These are phyloP conservation scores for Patella ulyssiponensis DNA, from an alignment of 2,888 invertebrate genomes.

Conservation along the genomic window DNA sequence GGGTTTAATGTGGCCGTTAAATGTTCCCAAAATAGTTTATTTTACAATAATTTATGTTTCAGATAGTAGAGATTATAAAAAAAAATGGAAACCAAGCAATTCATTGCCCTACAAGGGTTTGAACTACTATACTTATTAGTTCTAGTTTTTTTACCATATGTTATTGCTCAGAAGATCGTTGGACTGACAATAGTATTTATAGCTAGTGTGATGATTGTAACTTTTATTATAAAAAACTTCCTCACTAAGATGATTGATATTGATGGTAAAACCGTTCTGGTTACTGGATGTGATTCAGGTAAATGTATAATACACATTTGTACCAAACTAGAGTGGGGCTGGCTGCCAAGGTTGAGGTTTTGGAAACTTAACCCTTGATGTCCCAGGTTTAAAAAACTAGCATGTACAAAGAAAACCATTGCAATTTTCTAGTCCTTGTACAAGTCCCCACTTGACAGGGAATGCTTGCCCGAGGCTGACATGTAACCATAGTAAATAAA, in stretches of 20 bases:
- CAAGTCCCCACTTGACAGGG: too few species aligned
- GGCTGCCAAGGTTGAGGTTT: too few species aligned
- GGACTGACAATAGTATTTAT: conserved; percentile 40
- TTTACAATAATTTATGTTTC: not conserved
- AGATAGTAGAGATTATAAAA: not conserved
- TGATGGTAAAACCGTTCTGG: conserved; percentile 52
- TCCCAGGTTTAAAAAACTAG: too few species aligned
- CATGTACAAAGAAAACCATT: too few species aligned
- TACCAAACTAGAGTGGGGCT: too few species aligned
- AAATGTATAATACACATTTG: conserved; percentile 4
- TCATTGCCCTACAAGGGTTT: conserved; percentile 50
- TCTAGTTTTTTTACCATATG: conserved; percentile 54
- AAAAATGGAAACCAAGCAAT: conserved; percentile 41
- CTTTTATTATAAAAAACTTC: conserved; percentile 34
- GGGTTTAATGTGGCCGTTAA: not conserved
- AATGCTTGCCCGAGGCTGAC: too few species aligned
- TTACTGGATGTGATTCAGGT: conserved; percentile 68
- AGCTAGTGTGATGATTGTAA: conserved; percentile 15
- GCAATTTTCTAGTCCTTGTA: too few species aligned
- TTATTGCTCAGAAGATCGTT: conserved; percentile 45
- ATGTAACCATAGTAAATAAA: too few species aligned
- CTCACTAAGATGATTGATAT: conserved; percentile 40
- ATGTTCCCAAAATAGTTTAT: not conserved
- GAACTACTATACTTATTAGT: conserved; percentile 50
- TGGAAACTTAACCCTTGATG: too few species aligned